Base-by-base conservation (phyloP, 2,113 vertebrate genomes). In the Garra rufa region DNA sequence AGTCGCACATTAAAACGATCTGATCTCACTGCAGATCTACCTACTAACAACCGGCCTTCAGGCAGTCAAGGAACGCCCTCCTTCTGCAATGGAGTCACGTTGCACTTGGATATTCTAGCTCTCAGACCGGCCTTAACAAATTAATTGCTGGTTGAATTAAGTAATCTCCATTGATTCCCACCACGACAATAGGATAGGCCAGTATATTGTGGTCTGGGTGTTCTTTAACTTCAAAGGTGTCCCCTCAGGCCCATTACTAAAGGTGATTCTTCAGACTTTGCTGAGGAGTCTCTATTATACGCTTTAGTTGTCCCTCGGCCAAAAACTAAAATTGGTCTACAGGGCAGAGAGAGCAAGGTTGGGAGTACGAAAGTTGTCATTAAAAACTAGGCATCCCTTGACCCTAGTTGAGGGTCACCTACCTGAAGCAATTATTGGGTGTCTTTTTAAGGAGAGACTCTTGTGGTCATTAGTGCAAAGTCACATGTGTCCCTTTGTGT, bases 321-420 rank as follows among this genome's bases (percentile, higher is more conserved):
- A 77, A 89, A 90, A 91, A 88, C 91, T 86, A 87, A 86, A 92
- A 92, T 88, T 89, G 86, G 88, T 89, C 92, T 91, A 87, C 24
- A 46, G 82, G 84, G 76, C 81, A 88, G 87, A 81, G 59, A 83
- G 85, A 82, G 87, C 38, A 43, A 81, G 69, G 73, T 44, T 78
- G 43, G 55, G 38, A 82, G 71, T 70, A 75, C 14, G 21, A 85
- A 86, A 88, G 79, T 90, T 91, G 82, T 89, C 90, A 91, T 92
- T 93, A 91, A 91, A 86, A 90, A 89, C 82, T 83, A 88, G 75
- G 84, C 85, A 89, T 90, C 87, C 86, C 89, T 89, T 89, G 91
- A 91, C 90, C 91, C 87, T 87, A 90, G 90, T 89, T 91, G 85
- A 92, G 91, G 91, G 90, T 92, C 87, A 78, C 88, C 88, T 89